Conservation (phyloP, 2,797 vertebrate genomes). For the Sciurus vulgaris region DNA sequence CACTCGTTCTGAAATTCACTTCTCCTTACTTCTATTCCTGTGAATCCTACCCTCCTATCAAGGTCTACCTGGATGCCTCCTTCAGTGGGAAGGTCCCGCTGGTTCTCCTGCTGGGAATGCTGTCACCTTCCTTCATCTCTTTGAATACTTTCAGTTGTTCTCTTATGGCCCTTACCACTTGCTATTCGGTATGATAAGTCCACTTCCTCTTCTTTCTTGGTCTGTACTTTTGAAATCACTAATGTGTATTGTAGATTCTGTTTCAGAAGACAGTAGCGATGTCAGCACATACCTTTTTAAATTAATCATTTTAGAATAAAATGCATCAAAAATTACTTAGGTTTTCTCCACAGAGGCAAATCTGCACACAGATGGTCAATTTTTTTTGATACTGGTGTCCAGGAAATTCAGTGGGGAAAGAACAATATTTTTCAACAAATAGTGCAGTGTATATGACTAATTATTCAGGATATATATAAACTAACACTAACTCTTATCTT, state of each 20-base stretch:
- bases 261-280: background rate
- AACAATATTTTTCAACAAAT: background rate
- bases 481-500: background rate
- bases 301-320: background rate
- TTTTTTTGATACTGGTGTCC: too few relatives aligned
- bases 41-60: background rate
- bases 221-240: background rate
- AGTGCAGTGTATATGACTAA: background rate
- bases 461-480: background rate
- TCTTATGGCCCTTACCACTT: background rate
- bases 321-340: background rate
- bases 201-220: background rate
- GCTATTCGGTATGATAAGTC: background rate
- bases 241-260: background rate
- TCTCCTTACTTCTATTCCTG: background rate
- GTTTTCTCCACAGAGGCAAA: constrained; percentile 31
- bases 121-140: background rate
- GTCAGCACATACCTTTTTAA: background rate
- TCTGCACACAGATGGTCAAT: background rate
- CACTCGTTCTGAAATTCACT: background rate
- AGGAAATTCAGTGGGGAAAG: too few relatives aligned
- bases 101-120: background rate
- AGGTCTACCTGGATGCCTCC: background rate
- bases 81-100: background rate
- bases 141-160: background rate